Evolutionary conservation across 2,797 vertebrate genomes (phyloP).

Genomic region (Alectoris magna): DNA sequence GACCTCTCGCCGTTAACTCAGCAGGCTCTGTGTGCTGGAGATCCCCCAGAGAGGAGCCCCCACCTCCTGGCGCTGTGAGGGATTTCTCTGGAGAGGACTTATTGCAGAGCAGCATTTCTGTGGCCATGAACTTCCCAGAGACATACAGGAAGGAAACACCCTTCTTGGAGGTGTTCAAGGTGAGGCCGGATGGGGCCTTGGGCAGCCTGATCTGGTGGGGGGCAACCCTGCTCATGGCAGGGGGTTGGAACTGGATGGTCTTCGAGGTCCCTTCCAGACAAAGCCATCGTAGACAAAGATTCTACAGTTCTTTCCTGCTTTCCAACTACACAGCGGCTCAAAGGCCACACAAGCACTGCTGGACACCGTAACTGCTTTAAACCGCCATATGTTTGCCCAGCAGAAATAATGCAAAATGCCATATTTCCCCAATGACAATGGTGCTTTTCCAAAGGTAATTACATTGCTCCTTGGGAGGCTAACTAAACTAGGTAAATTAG

Average conservation of each 20-base stretch:
- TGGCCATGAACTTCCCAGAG: not conserved
- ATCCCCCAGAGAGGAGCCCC: not conserved
- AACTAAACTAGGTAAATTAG: constrained; percentile 50
- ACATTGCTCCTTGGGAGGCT: not conserved
- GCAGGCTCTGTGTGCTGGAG: not conserved
- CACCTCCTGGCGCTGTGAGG: not conserved
- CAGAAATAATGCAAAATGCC: not conserved
- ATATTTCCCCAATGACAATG: fast-evolving
- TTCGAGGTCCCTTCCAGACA: not conserved
- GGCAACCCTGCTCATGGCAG: not conserved
- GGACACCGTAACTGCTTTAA: not conserved
- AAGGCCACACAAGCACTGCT: not conserved
- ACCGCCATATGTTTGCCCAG: not conserved
- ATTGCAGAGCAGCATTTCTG: not conserved
- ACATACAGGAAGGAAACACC: not conserved
- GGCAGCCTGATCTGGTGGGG: not conserved
- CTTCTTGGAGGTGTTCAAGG: not conserved
- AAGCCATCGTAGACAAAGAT: not conserved
- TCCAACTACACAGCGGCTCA: not conserved
- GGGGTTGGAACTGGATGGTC: not conserved
- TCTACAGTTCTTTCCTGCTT: not conserved
- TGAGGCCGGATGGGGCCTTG: not conserved
- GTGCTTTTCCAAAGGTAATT: not conserved
- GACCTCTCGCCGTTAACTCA: not conserved
- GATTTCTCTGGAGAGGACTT: not conserved